phyloP scores from a whole-genome alignment of 2,113 vertebrate genomes.

The Colaptes auratus region DNA sequence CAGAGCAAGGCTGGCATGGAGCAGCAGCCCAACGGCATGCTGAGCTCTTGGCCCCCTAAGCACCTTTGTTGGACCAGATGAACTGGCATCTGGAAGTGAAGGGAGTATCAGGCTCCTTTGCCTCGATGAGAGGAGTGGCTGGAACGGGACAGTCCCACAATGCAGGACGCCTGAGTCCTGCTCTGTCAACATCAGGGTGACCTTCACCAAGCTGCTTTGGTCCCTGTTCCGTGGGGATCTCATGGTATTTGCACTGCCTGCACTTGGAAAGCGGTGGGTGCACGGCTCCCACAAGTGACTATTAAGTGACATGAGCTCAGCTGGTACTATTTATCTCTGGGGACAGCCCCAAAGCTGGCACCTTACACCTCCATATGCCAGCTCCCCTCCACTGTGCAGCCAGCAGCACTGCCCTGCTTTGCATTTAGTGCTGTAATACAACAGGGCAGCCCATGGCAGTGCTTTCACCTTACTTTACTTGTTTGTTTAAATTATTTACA shows the following conservation, averaged over 20 bases:
- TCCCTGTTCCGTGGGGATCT: neutral
- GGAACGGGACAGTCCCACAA: neutral
- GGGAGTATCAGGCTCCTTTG: fast-evolving
- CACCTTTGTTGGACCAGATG: neutral
- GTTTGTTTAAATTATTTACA: constrained; percentile 76
- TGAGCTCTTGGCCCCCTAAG: neutral
- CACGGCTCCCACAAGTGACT: fast-evolving
- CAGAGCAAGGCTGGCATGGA: neutral
- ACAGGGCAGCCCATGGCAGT: neutral
- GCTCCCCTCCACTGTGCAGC: neutral
- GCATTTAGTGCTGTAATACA: neutral
- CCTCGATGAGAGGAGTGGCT: neutral
- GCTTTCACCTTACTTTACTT: constrained; percentile 51
- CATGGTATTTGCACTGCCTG: fast-evolving
- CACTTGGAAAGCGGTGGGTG: fast-evolving
- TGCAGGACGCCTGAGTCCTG: neutral
- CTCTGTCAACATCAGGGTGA: neutral
- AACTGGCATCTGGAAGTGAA: neutral
- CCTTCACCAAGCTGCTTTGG: fast-evolving
- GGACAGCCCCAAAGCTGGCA: neutral
- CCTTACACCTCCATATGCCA: neutral
- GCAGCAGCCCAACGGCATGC: neutral
- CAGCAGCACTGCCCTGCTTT: neutral
- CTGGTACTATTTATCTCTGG: neutral
- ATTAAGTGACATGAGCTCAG: fast-evolving